Conservation (phyloP, 2,888 invertebrate species). For the Ichneumoninae sp. region DNA sequence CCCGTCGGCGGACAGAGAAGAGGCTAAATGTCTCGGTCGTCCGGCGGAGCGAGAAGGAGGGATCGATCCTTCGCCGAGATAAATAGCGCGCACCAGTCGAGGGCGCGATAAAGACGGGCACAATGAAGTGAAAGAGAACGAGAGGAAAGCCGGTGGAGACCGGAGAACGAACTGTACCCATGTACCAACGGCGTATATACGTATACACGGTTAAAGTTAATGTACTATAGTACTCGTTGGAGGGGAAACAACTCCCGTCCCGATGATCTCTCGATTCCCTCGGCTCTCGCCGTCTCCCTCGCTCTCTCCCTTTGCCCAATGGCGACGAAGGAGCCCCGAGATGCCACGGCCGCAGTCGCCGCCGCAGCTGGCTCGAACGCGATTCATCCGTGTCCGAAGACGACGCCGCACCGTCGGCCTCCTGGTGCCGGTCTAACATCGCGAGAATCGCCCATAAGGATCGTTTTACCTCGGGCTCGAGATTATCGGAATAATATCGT, state of each 20-base stretch:
- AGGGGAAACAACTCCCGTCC: conserved; percentile 65
- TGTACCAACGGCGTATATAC: conserved; percentile 33
- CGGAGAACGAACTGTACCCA: conserved; percentile 47
- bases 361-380: conserved; percentile 75
- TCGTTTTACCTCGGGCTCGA: conserved; percentile 38
- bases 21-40: conserved; percentile 29
- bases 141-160: conserved; percentile 42
- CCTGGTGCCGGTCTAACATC: conserved; percentile 44
- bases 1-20: conserved; percentile 46
- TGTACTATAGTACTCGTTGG: conserved; percentile 56
- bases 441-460: conserved; percentile 27
- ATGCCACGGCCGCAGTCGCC: conserved; percentile 75
- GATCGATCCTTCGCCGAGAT: conserved; percentile 55
- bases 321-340: conserved; percentile 72
- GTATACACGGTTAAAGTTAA: conserved; percentile 38
- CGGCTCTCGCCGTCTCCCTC: conserved; percentile 37
- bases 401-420: conserved; percentile 30
- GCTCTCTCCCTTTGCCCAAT: conserved; percentile 76
- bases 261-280: conserved; percentile 79
- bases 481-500: conserved; percentile 9
- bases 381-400: conserved; percentile 70
- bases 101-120: conserved; percentile 41
- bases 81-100: conserved; percentile 55
- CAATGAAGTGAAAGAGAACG: conserved; percentile 65
- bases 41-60: conserved; percentile 34